phyloP scores from a whole-genome alignment of 2,113 vertebrate species.

The Xenopus borealis region DNA sequence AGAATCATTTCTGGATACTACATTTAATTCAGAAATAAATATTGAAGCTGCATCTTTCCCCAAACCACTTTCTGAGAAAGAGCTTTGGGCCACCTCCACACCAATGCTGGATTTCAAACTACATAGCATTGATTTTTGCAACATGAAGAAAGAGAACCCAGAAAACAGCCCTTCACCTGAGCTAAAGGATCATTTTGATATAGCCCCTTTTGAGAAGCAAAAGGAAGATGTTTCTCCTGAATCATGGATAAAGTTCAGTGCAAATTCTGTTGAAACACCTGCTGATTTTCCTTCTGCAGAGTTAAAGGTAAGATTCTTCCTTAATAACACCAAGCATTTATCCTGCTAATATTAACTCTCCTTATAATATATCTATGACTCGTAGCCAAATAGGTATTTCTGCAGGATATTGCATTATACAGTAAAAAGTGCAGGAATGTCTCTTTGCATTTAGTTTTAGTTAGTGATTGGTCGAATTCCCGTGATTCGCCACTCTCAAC shows the following conservation, averaged over 20 bases:
- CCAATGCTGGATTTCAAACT: conserved; percentile 49
- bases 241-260: conserved; percentile 50
- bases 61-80: conserved; percentile 45
- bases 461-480: no score
- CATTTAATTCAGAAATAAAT: conserved; percentile 29
- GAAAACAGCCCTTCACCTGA: conserved; percentile 31
- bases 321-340: no score
- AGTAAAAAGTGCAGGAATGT: no score
- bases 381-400: no score
- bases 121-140: conserved; percentile 56
- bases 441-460: no score
- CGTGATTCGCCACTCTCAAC: no score
- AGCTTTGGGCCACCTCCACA: conserved; percentile 48
- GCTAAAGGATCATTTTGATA: conserved; percentile 44
- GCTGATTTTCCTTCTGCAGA: not conserved
- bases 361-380: no score
- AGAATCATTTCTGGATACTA: conserved; percentile 46
- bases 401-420: no score
- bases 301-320: conserved; percentile 38
- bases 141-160: conserved; percentile 41
- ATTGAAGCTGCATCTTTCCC: conserved; percentile 51
- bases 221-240: conserved; percentile 48
- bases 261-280: conserved; percentile 48
- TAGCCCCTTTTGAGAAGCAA: conserved; percentile 48
- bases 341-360: no score